Evolutionary conservation across 2,797 vertebrate genomes (phyloP).

Genomic region (Spatula clypeata): DNA sequence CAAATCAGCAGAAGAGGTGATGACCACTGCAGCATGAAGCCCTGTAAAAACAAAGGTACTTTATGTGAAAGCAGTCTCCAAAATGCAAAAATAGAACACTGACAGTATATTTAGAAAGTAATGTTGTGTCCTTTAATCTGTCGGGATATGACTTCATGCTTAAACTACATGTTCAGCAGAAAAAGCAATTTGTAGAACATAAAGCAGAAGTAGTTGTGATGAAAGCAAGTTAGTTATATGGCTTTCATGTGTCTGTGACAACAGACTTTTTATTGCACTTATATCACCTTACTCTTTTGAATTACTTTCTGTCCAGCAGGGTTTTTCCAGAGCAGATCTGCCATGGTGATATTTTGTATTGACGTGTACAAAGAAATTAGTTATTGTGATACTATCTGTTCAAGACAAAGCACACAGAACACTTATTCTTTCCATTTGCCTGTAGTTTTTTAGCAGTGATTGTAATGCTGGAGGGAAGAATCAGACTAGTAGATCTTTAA

Average conservation of each 20-base stretch:
- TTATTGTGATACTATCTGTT: not conserved
- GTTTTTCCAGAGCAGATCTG: constrained; percentile 1
- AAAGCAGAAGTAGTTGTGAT: not conserved
- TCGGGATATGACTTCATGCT: not conserved
- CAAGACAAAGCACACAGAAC: not conserved
- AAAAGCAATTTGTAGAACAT: not conserved
- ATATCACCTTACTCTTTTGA: not conserved
- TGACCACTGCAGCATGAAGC: not conserved
- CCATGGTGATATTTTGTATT: not conserved
- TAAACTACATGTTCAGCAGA: not conserved
- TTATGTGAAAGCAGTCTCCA: not conserved
- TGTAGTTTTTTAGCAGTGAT: not conserved
- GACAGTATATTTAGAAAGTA: not conserved
- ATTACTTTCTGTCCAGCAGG: not conserved
- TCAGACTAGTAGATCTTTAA: not conserved
- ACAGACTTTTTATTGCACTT: not conserved
- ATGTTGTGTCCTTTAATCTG: not conserved
- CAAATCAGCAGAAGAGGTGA: not conserved
- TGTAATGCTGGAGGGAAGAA: not conserved
- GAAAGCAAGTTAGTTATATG: constrained; percentile 6
- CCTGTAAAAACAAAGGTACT: not conserved
- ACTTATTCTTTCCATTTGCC: not conserved
- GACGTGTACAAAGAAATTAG: not conserved
- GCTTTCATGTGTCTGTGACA: not conserved
- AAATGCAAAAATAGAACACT: constrained; percentile 1